phyloP scores from a whole-genome alignment of 2,797 vertebrate species.

The Sorex maritimensis region DNA sequence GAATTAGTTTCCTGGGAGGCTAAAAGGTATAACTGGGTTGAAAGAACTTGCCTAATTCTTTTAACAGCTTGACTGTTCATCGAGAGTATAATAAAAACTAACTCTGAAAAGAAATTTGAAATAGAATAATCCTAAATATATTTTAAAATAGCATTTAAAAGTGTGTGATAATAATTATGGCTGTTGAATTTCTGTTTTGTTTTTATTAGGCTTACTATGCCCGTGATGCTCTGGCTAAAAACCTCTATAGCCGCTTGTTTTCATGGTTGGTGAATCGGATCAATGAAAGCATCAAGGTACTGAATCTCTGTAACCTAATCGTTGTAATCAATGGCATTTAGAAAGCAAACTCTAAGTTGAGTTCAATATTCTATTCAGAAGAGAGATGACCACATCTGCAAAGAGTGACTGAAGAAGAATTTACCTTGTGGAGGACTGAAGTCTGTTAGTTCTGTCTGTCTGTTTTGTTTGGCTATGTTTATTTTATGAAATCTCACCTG shows the following conservation, averaged over 20 bases:
- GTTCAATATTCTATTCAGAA: constrained; percentile 12
- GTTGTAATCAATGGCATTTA: not conserved
- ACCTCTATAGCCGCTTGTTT: constrained; percentile 98
- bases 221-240: constrained; percentile 98
- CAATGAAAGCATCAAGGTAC: constrained; percentile 99
- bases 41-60: not conserved
- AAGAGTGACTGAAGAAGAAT: not conserved
- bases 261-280: constrained; percentile 98
- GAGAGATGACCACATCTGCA: not conserved
- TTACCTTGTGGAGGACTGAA: not conserved
- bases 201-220: constrained; percentile 97
- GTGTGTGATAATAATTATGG: not conserved
- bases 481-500: not conserved
- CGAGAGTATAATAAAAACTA: constrained; percentile 25
- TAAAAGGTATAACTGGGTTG: not conserved
- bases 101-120: constrained; percentile 55
- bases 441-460: not conserved
- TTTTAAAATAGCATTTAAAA: not conserved
- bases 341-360: not conserved
- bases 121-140: constrained; percentile 34
- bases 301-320: not conserved
- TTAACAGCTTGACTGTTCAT: constrained; percentile 13
- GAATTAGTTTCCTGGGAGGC: constrained; percentile 54
- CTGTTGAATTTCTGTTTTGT: constrained; percentile 54
- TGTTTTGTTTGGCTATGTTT: not conserved